phyloP scores from a whole-genome alignment of 1,140 invertebrate genomes.

The Phthorimaea operculella region DNA sequence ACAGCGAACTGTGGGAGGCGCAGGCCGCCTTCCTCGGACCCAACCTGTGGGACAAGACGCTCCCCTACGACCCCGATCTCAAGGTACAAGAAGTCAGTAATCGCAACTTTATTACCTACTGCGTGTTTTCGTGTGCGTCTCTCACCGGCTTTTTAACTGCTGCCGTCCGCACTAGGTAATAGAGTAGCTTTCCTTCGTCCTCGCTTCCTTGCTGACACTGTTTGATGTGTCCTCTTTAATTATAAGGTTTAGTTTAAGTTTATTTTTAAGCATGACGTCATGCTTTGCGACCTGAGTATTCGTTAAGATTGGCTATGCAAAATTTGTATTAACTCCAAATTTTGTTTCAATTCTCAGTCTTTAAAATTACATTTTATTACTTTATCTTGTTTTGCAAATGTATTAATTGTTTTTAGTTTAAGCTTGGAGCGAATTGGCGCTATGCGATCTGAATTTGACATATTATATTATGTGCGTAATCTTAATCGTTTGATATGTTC shows the following conservation, averaged over 20 bases:
- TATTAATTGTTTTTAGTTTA: too few species aligned
- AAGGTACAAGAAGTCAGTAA: conserved; percentile 85
- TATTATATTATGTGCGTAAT: too few species aligned
- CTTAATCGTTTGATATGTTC: too few species aligned
- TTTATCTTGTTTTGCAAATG: too few species aligned
- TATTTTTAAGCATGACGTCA: conserved; percentile 2
- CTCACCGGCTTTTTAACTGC: conserved; percentile 31
- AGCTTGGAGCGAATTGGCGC: conserved; percentile 11
- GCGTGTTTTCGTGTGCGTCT: conserved; percentile 53
- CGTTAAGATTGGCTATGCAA: too few species aligned
- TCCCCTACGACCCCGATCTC: conserved; percentile 91
- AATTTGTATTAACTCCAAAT: too few species aligned
- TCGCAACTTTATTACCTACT: conserved; percentile 61
- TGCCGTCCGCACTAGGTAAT: conserved; percentile 51
- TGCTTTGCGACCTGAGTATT: neutral
- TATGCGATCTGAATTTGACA: conserved; percentile 5
- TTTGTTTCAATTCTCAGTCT: too few species aligned
- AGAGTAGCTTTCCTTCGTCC: conserved; percentile 25
- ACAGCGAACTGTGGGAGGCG: conserved; percentile 88
- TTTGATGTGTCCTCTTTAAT: neutral
- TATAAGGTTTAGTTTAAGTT: neutral
- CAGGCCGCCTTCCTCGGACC: conserved; percentile 94
- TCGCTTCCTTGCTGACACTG: conserved; percentile 1
- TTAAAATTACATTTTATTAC: too few species aligned
- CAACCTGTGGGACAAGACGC: conserved; percentile 93